A percentile compares a stretch with the other conserved stretches of the same genome.
phyloP scores from a whole-genome alignment of 2,797 vertebrate species.

The Morelia viridis region DNA sequence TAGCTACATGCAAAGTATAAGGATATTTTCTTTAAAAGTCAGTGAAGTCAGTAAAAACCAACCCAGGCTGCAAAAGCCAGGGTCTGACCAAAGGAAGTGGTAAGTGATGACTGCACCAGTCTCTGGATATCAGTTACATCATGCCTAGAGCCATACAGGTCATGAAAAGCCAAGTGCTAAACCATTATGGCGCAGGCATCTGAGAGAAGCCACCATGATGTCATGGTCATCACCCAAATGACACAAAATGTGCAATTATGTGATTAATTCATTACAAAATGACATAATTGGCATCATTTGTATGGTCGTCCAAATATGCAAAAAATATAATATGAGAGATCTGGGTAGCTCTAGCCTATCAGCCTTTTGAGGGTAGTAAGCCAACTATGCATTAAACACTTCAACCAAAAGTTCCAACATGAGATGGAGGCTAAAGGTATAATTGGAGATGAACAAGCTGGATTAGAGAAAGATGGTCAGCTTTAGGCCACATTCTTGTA shows the following conservation, averaged over 20 bases:
- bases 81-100: not conserved
- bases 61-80: not conserved
- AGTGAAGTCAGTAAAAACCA: not conserved
- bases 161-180: not conserved
- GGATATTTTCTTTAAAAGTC: slow-evolving; percentile 3
- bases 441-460: not conserved
- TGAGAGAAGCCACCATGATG: not conserved
- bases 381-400: not conserved
- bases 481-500: too few relatives aligned
- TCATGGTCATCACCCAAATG: not conserved
- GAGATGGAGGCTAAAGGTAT: not conserved
- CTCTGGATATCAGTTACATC: not conserved
- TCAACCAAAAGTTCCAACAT: not conserved
- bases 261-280: not conserved
- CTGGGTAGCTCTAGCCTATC: not conserved
- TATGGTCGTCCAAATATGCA: not conserved
- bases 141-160: not conserved
- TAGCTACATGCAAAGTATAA: slow-evolving; percentile 1
- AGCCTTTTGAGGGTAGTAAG: not conserved
- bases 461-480: not conserved
- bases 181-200: not conserved
- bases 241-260: not conserved
- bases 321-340: not conserved
- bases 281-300: not conserved
- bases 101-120: not conserved